Evolutionary conservation across 1,140 invertebrate species (phyloP).

Genomic region (Brachionus koreanus): DNA sequence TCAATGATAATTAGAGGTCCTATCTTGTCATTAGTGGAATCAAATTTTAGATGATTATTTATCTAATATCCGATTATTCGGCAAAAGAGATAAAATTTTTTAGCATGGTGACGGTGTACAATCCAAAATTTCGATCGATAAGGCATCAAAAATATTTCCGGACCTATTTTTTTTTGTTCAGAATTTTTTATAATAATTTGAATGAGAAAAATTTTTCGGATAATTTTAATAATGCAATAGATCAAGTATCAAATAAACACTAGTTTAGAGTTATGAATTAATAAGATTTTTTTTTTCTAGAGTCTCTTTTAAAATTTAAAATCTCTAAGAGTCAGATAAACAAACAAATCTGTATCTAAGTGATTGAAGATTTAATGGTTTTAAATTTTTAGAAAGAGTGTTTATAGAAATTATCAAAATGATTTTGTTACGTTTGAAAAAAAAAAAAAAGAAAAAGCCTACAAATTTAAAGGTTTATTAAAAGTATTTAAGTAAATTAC

Average conservation of each 20-base stretch:
- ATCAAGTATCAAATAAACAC: background rate
- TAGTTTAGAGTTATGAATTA: background rate
- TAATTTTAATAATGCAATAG: too few relatives aligned
- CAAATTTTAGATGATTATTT: background rate
- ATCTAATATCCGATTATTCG: background rate
- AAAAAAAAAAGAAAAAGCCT: background rate
- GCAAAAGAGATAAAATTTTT: background rate
- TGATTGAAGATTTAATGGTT: constrained; percentile 35
- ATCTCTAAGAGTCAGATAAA: background rate
- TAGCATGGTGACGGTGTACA: background rate
- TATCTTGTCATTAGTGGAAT: background rate
- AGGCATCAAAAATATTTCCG: background rate
- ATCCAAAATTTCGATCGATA: background rate
- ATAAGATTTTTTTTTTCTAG: background rate
- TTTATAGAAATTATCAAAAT: constrained; percentile 32
- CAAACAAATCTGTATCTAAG: constrained; percentile 33
- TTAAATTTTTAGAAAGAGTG: constrained; percentile 17
- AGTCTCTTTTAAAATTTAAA: background rate
- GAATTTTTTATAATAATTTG: background rate
- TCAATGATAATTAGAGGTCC: background rate
- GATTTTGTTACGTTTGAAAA: constrained; percentile 6
- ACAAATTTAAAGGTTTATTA: constrained; percentile 2
- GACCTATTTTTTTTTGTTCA: background rate
- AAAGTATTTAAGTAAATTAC: constrained; percentile 29
- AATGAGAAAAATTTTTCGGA: too few relatives aligned